Percentiles rank a stretch among this genome's conserved stretches.
Conservation (phyloP, 2,888 invertebrate genomes). For the Trypoxylon attenuatum region DNA sequence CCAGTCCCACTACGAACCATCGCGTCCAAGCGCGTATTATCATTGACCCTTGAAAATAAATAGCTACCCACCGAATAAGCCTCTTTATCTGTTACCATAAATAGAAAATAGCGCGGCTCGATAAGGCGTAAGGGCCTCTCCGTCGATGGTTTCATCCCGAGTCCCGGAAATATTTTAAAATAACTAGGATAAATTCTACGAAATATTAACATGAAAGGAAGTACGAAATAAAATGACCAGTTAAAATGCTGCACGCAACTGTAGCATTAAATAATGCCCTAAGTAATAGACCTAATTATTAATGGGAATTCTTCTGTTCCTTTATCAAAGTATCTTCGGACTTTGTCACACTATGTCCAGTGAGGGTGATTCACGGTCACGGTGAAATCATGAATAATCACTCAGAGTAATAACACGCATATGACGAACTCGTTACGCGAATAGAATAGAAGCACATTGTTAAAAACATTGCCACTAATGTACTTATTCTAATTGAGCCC, state of each 20-base stretch:
- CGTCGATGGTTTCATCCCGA: neutral
- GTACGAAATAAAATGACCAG: no score
- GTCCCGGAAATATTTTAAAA: neutral
- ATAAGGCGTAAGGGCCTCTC: conserved; percentile 30
- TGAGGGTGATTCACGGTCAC: conserved; percentile 57
- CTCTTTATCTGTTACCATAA: conserved; percentile 47
- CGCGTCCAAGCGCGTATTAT: conserved; percentile 39
- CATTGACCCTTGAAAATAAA: conserved; percentile 58
- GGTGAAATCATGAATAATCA: conserved; percentile 54
- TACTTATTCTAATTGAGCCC: no score
- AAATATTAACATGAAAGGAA: no score
- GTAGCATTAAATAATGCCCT: conserved; percentile 3
- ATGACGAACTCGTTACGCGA: no score
- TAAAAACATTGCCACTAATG: no score
- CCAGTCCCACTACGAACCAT: conserved; percentile 14
- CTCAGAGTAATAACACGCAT: conserved; percentile 25
- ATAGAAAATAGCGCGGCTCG: conserved; percentile 50
- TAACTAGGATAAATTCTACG: no score
- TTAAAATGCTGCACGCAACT: no score
- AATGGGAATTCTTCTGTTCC: conserved; percentile 18
- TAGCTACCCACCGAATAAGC: conserved; percentile 51
- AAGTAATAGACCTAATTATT: conserved; percentile 24
- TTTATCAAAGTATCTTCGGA: conserved; percentile 40
- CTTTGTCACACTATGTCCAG: conserved; percentile 30
- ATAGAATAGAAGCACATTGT: no score